phyloP scores from a whole-genome alignment of 2,888 invertebrate genomes.

The Cosmia pyralina region DNA sequence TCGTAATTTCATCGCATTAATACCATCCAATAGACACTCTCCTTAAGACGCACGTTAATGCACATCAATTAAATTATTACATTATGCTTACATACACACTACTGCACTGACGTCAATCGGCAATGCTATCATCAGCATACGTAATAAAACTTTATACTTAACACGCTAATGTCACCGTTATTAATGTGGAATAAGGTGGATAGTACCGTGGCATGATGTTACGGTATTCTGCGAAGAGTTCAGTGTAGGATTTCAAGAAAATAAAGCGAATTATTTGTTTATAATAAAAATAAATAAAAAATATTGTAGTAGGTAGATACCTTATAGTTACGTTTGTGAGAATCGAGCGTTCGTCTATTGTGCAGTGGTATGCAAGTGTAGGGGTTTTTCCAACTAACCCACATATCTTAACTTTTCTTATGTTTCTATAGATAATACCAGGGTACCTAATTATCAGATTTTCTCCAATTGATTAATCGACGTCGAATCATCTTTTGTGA shows the following conservation, averaged over 20 bases:
- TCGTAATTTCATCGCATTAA: constrained; percentile 21
- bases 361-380: background rate
- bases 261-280: constrained; percentile 42
- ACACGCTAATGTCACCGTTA: constrained; percentile 33
- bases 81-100: constrained; percentile 62
- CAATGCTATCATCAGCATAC: constrained; percentile 39
- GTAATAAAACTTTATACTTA: constrained; percentile 14
- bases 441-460: background rate
- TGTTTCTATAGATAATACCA: background rate
- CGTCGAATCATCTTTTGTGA: background rate
- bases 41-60: constrained; percentile 36
- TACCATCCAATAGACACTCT: constrained; percentile 19
- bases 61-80: constrained; percentile 60
- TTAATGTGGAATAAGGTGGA: background rate
- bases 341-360: background rate
- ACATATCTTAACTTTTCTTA: background rate
- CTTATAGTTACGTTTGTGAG: background rate
- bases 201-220: constrained; percentile 5
- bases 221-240: constrained; percentile 23
- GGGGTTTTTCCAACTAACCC: background rate
- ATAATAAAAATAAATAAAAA: constrained; percentile 16
- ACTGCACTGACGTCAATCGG: constrained; percentile 62
- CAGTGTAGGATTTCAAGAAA: constrained; percentile 59
- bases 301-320: background rate
- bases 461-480: background rate